These are phyloP conservation scores for Minunthozetes semirufus DNA, from an alignment of 2,888 invertebrate genomes.

Conservation along the genomic window DNA sequence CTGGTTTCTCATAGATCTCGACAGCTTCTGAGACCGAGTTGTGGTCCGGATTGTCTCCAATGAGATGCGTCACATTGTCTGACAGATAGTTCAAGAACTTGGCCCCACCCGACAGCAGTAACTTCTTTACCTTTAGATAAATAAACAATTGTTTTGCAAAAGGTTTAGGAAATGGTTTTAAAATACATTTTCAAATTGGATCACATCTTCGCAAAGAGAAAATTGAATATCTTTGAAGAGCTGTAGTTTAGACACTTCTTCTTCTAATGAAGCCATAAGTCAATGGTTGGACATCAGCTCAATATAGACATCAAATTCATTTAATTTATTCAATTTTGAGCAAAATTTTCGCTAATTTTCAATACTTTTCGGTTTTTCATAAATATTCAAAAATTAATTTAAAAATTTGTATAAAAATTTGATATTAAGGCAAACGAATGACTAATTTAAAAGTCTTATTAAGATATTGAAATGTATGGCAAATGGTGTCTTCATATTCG, in stretches of 20 bases:
- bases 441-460: no score
- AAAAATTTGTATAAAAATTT: no score
- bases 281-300: neutral
- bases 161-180: neutral
- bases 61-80: conserved; percentile 84
- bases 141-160: neutral
- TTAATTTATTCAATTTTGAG: neutral
- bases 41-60: conserved; percentile 78
- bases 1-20: conserved; percentile 87
- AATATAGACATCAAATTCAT: neutral
- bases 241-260: conserved; percentile 28
- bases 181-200: conserved; percentile 40
- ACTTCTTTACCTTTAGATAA: conserved; percentile 39
- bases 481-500: neutral
- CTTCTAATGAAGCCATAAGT: neutral
- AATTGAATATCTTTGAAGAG: conserved; percentile 42
- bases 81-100: conserved; percentile 79
- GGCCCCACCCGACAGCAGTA: conserved; percentile 57
- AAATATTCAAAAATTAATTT: no score
- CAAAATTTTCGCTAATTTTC: no score
- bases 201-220: conserved; percentile 41
- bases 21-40: conserved; percentile 80
- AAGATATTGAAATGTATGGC: no score
- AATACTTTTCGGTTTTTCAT: no score
- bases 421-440: no score